Base-by-base conservation (phyloP, 2,888 invertebrate genomes). In the Pristionchus maxplancki region DNA sequence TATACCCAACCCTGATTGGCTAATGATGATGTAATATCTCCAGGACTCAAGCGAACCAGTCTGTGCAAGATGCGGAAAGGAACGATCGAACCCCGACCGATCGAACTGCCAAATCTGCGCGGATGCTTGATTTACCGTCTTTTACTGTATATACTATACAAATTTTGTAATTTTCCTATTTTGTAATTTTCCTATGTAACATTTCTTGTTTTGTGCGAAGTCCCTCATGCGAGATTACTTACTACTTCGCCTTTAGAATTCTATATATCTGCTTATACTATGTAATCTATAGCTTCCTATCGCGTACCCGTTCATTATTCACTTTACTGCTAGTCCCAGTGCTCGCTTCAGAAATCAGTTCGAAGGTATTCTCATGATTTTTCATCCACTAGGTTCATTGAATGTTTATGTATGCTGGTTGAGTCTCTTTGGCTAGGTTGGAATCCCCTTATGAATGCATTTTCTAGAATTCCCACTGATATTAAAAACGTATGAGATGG, bases 1-100 rank as follows among this genome's bases (percentile, higher is more conserved):
- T 78, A 78, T 20, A 28, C 13, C n/a, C 48, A 44, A n/a, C 9
- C 11, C n/a, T 6, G 24, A 28, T 78, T 78, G n/a, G 5, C 3
- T 78, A 44, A 48, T 78, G 44, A 40, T 44, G 37, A 85, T 0
- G 6, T 6, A 17, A 34, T 50, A 37, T 0, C 9, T 62, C 50
- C 88, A 88, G 78, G 91, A 91, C 1, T 86, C 90, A 8, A 90
- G 89, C 17, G 89, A 91, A 28, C 90, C 91, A 24, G 92, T 91
- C 9, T 92, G 92, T 89, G 91, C 92, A 8, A 89, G 92, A 50
- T 92, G 92, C 40, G 92, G 92, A 34, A 91, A 91, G n/a, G 92
- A 92, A 50, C 90, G 90, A 74, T 90, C 91, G 31, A 88, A 91
- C 20, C 17, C 34, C 15, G 89, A 90, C 58, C 82, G 89, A 44